These are phyloP conservation scores for Exephanes ischioxanthus DNA, from an alignment of 2,888 invertebrate species.

Conservation along the genomic window DNA sequence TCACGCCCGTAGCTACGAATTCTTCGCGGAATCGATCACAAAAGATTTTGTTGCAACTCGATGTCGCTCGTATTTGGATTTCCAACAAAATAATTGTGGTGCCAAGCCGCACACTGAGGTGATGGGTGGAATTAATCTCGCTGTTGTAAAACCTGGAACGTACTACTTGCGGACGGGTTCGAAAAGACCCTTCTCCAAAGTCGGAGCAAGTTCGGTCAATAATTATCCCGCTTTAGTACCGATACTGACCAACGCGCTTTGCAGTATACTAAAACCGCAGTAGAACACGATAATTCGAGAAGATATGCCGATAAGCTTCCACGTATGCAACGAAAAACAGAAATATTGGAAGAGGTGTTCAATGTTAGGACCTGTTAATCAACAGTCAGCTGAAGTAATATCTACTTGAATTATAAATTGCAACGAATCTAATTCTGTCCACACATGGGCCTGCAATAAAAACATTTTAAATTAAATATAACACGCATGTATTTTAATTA, in stretches of 20 bases:
- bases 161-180: conserved; percentile 3
- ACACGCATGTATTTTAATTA: too few relatives aligned
- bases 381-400: neutral
- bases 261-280: neutral
- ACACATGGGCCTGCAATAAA: neutral
- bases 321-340: neutral
- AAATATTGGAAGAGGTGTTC: neutral
- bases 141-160: neutral
- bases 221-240: neutral
- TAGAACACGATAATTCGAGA: neutral
- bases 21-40: conserved; percentile 39
- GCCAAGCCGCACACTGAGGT: neutral
- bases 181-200: neutral
- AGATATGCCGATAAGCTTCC: neutral
- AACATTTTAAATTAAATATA: neutral
- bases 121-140: conserved; percentile 36
- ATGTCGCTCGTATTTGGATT: neutral
- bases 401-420: neutral
- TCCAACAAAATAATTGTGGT: neutral
- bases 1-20: conserved; percentile 26
- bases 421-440: neutral
- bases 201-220: neutral
- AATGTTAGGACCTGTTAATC: neutral
- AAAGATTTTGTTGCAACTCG: neutral
- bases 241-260: neutral